Percentiles rank a stretch among this genome's conserved stretches.
These are phyloP conservation scores for Danio jaintianensis DNA, from an alignment of 2,797 vertebrate species.

Conservation along the genomic window DNA sequence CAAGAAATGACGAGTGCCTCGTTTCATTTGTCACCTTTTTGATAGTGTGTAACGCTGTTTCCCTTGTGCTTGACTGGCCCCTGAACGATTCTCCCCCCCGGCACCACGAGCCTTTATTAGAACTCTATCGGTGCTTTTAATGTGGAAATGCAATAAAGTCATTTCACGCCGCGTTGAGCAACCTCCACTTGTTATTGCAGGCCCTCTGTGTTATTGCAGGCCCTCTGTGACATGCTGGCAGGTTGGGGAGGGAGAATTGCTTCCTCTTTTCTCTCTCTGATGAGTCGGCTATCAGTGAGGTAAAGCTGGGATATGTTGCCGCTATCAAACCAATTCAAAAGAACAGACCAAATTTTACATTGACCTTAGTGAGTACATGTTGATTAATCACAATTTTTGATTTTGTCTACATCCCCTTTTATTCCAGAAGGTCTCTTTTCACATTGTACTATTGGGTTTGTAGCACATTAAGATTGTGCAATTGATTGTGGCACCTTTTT, in stretches of 20 bases:
- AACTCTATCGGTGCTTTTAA: constrained; percentile 83
- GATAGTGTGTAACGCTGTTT: constrained; percentile 62
- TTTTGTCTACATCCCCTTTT: no score
- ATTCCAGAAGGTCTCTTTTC: neutral
- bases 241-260: constrained; percentile 51
- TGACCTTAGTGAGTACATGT: neutral
- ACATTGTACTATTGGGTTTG: neutral
- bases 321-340: constrained; percentile 33
- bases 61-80: constrained; percentile 72
- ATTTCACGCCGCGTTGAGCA: constrained; percentile 85
- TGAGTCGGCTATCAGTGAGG: constrained; percentile 38
- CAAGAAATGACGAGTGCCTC: constrained; percentile 58
- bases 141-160: constrained; percentile 83
- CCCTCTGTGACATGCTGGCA: constrained; percentile 70
- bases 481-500: neutral
- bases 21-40: constrained; percentile 70
- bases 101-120: constrained; percentile 77
- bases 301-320: constrained; percentile 29
- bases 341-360: constrained; percentile 37
- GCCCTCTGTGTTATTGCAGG: constrained; percentile 70
- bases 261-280: constrained; percentile 49
- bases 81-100: constrained; percentile 73
- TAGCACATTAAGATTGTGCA: neutral
- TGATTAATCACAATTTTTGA: no score
- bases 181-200: constrained; percentile 77